Evolutionary conservation across 2,113 vertebrate genomes (phyloP).

Genomic region (Prietella phreatophila): DNA sequence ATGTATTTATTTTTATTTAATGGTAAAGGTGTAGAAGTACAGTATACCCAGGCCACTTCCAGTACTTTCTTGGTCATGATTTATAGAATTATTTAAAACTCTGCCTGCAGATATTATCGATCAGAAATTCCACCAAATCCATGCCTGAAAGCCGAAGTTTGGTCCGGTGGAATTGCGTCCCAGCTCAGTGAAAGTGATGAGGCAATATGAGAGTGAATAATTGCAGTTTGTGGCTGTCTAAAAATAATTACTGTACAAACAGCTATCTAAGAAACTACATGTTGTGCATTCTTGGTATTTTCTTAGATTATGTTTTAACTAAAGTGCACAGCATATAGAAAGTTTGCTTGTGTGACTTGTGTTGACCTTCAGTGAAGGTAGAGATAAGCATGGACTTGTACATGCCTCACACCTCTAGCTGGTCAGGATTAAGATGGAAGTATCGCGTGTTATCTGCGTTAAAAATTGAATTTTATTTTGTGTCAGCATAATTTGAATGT

Average conservation of each 20-base stretch:
- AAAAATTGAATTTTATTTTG: background rate
- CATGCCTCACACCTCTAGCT: background rate
- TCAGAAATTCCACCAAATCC: background rate
- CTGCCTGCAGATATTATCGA: background rate
- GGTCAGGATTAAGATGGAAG: background rate
- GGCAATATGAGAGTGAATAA: background rate
- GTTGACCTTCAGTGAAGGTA: background rate
- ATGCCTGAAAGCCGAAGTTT: background rate
- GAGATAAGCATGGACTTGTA: background rate
- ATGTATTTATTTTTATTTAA: background rate
- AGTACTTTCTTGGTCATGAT: background rate
- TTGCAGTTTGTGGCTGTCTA: background rate
- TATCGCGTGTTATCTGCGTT: background rate
- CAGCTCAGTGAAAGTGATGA: background rate
- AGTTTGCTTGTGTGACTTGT: background rate
- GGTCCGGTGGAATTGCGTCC: background rate
- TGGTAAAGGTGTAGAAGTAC: background rate
- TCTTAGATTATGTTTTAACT: background rate
- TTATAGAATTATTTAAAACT: background rate
- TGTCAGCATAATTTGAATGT: background rate
- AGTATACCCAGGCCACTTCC: background rate
- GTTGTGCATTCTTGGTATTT: background rate
- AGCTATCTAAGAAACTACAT: background rate
- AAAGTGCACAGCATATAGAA: background rate
- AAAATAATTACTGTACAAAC: background rate